Percentiles rank a stretch among this genome's conserved stretches.
Evolutionary conservation across 2,888 invertebrate genomes (phyloP).

Genomic region (Tribolium freemani): DNA sequence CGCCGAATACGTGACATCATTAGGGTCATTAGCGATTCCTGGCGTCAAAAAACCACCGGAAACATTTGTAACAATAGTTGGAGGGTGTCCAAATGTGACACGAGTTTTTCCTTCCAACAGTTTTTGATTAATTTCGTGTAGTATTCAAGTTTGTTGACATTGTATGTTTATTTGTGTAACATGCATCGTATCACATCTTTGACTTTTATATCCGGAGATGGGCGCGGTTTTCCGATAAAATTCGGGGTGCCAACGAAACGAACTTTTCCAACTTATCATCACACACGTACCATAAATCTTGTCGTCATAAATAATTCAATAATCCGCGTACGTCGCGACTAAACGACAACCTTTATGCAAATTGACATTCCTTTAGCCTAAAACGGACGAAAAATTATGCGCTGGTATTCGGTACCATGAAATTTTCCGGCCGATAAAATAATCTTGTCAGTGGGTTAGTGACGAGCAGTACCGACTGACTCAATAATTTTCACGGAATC

Average conservation of each 20-base stretch:
- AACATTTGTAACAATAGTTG: background rate
- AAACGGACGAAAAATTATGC: slow-evolving; percentile 12
- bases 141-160: slow-evolving; percentile 3
- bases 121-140: background rate
- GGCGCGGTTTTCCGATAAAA: slow-evolving; percentile 8
- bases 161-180: slow-evolving; percentile 9
- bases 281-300: slow-evolving; percentile 15
- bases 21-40: background rate
- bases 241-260: background rate
- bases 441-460: background rate
- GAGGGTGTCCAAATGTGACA: background rate
- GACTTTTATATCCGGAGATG: slow-evolving; percentile 15
- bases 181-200: slow-evolving; percentile 18
- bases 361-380: background rate
- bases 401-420: slow-evolving; percentile 12
- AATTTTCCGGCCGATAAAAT: slow-evolving; percentile 4
- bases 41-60: background rate
- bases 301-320: slow-evolving; percentile 19
- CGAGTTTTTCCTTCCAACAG: background rate
- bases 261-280: slow-evolving; percentile 13
- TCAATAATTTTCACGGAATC: background rate
- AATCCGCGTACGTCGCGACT: slow-evolving; percentile 6
- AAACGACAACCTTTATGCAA: slow-evolving; percentile 23
- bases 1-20: background rate
- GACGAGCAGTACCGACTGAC: background rate